Evolutionary conservation across 2,888 invertebrate species (phyloP), one percentile per base, ranked within the genome.

Genomic region (Agrotis puta): DNA sequence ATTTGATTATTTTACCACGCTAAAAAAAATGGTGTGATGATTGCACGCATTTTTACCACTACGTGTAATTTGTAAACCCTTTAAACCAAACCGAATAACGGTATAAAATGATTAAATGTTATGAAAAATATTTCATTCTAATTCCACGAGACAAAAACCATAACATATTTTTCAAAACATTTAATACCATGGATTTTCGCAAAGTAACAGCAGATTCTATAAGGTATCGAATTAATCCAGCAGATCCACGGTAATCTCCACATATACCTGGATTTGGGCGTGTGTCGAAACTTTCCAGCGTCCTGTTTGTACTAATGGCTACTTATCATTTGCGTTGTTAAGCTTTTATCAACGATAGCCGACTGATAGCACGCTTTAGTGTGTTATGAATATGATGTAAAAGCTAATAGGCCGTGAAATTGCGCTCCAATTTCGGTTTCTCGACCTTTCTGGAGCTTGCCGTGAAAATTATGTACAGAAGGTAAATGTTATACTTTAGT

Each of bases 351-450:
- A 80, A 74, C 64, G 67, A 74, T 80, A 78, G 50, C 67, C 68
- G 9, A 9, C 24, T 77, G 83, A 83, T 85, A 84, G 22, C 70
- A 43, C 63, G 81, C 59, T 53, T 81, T 85, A 82, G 67, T 68
- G 54, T 70, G 73, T 78, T 81, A 79, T 83, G 70, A 79, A 70
- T 77, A 54, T 77, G 24, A 54, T 87, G 85, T 82, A 63, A 81
- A 83, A 78, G 66, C 61, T 81, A 87, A 87, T 85, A 83, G 64
- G 64, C 70, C 78, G 65, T 82, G 77, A 77, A 84, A 86, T 77
- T 61, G 64, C 57, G 33, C 18, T 39, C 54, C 45, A 58, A 62
- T 47, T 69, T 69, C 0, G 13, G 20, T 27, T 22, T 45, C 4
- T 24, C 24, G 43, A 43, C 45, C 18, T 57, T 72, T 62, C 43